phyloP scores from a whole-genome alignment of 2,113 vertebrate species.

The Puma concolor region DNA sequence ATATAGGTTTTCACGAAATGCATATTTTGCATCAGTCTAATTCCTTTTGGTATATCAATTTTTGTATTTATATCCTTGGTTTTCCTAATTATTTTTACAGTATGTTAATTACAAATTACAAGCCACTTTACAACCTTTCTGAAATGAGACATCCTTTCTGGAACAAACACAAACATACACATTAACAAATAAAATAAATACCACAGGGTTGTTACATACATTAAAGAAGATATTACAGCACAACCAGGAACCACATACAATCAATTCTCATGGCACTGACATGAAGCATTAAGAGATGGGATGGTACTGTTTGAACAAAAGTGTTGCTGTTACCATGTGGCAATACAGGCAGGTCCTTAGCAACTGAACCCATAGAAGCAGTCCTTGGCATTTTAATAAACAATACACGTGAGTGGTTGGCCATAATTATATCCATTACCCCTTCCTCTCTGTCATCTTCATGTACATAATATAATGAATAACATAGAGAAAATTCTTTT shows the following conservation, averaged over 20 bases:
- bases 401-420: neutral
- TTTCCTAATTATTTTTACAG: neutral
- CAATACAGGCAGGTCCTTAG: neutral
- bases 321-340: neutral
- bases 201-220: neutral
- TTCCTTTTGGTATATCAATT: neutral
- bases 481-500: neutral
- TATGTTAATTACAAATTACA: neutral
- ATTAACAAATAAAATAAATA: neutral
- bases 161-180: neutral
- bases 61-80: neutral
- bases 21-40: neutral
- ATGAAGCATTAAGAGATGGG: neutral
- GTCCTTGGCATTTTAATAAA: neutral
- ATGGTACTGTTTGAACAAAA: neutral
- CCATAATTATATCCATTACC: neutral
- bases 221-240: neutral
- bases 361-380: neutral
- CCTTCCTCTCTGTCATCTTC: neutral
- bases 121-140: neutral
- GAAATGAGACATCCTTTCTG: neutral
- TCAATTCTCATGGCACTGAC: neutral
- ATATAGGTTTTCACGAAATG: neutral
- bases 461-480: neutral
- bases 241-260: neutral